phyloP scores from a whole-genome alignment of 2,888 invertebrate species.

The Pseudanteris insignis region DNA sequence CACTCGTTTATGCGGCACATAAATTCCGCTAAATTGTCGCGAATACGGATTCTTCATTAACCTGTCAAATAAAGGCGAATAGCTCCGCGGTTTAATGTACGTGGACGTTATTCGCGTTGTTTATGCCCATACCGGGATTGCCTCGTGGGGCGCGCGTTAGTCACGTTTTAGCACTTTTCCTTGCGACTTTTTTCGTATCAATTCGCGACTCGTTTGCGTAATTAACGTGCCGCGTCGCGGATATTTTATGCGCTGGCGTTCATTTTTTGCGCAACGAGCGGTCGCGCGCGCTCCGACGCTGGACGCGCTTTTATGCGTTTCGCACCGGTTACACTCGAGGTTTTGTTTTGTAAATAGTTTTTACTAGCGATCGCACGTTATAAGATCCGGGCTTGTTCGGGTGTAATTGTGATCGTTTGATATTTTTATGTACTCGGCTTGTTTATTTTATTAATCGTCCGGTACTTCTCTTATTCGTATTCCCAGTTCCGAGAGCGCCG shows the following conservation, averaged over 20 bases:
- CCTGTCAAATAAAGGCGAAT: slow-evolving; percentile 31
- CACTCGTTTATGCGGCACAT: slow-evolving; percentile 3
- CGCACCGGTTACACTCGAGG: slow-evolving; percentile 16
- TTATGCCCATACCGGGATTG: slow-evolving; percentile 21
- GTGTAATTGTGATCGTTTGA: slow-evolving; percentile 40
- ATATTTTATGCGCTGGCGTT: slow-evolving; percentile 35
- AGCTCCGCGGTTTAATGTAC: slow-evolving; percentile 20
- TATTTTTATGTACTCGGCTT: slow-evolving; percentile 28
- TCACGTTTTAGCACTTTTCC: slow-evolving; percentile 35
- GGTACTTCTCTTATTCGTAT: slow-evolving; percentile 1
- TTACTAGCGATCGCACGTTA: slow-evolving; percentile 27
- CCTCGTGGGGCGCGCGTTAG: slow-evolving; percentile 19
- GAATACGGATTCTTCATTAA: slow-evolving; percentile 34
- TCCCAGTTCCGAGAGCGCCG: background rate
- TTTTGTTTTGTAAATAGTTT: slow-evolving; percentile 40
- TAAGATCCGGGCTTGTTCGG: slow-evolving; percentile 26
- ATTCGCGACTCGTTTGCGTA: slow-evolving; percentile 42
- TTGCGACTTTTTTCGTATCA: slow-evolving; percentile 34
- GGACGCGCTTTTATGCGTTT: slow-evolving; percentile 28
- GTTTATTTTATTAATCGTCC: slow-evolving; percentile 34
- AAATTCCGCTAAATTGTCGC: slow-evolving; percentile 31
- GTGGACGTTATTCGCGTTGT: slow-evolving; percentile 21
- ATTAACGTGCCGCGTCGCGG: slow-evolving; percentile 32
- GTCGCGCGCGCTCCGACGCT: slow-evolving; percentile 5
- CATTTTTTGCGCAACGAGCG: slow-evolving; percentile 23